Evolutionary conservation across 2,888 invertebrate genomes (phyloP), one percentile per base, ranked within the genome.

Genomic region (Calameuta pallipes): DNA sequence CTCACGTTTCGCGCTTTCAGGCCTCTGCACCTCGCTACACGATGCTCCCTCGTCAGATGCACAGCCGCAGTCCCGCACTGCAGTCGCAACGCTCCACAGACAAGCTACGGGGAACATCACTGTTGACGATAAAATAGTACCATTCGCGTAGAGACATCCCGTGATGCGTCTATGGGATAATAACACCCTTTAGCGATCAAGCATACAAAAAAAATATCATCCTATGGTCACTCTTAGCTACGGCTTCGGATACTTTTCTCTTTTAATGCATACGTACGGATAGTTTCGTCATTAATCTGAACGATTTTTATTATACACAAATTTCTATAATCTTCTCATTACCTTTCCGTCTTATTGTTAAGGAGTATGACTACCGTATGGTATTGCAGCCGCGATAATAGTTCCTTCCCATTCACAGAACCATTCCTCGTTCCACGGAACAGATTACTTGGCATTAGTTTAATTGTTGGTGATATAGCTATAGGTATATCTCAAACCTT

Each of bases 11-110:
- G 31, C 71, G 82, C 82, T 85, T 85, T 83, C 81, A 80, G 80
- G 82, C 82, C 81, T 86, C 83, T 82, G 81, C 83, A 81, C 81
- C 80, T 84, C 81, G 79, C 81, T 82, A 77, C 82, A 83, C 82
- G 83, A 85, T 81, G 83, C 84, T 83, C 83, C 83, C 85, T 85
- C 82, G 85, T 79, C 84, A 86, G 85, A 87, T 87, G 85, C 84
- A 87, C 82, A 87, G 82, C 86, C 86, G 87, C 86, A 88, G 87
- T 89, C 87, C 89, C 86, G 87, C 89, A 89, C 86, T 89, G 89
- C 89, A 88, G 89, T 88, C 84, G 83, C 83, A 83, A 76, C 84
- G 81, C 82, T 81, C 82, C 81, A 33, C 33, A 80, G 80, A 71
- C 71, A 34, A 9, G 56, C 56, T 23, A 56, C 31, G 31, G 31